Evolutionary conservation across 2,797 vertebrate genomes (phyloP), one percentile per base, ranked within the genome.

Genomic region (Anisognathus igniventris): DNA sequence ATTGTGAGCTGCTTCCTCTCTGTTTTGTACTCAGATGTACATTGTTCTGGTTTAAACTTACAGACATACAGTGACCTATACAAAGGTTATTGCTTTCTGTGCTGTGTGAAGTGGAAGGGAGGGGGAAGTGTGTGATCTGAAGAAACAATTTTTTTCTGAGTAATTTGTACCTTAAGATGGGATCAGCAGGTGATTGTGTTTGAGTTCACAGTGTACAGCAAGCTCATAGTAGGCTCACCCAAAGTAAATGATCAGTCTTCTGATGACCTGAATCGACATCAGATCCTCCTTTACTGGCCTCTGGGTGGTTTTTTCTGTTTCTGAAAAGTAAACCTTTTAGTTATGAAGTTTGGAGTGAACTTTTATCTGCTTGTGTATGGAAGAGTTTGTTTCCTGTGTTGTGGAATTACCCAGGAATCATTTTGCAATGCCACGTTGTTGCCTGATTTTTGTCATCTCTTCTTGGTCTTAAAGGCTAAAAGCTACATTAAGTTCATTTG

Each of bases 1-100:
- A 14, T 22, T n/a, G 4, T 19, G 30, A 82, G 56, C 84, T 56
- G 42, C 67, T 87, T 92, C 48, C 81, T 93, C 53, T 16, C 48
- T 53, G 10, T 74, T 90, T 15, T 58, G 37, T 51, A 27, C 45
- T 88, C 24, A 39, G 19, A 71, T 78, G 13, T 48, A 54, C 57
- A 45, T 93, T 90, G 73, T 88, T 94, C 76, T 91, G 89, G 22
- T 66, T 93, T 90, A 85, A 82, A 93, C 84, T 90, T 90, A 35
- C 0, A 62, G 62, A n/a, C 14, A 2, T 53, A 62, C 25, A 12
- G 53, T 92, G 92, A 94, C 92, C 86, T 91, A 70, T 91, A 10
- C 82, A 86, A 67, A 95, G 91, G 92, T 93, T 92, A 94, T 37
- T 88, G 78, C 75, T 68, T 90, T 88, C 33, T 61, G 65, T 44